Percentiles rank a stretch among this genome's conserved stretches.
Conservation (phyloP, 1,140 invertebrate species). For the Nasonia longicornis region DNA sequence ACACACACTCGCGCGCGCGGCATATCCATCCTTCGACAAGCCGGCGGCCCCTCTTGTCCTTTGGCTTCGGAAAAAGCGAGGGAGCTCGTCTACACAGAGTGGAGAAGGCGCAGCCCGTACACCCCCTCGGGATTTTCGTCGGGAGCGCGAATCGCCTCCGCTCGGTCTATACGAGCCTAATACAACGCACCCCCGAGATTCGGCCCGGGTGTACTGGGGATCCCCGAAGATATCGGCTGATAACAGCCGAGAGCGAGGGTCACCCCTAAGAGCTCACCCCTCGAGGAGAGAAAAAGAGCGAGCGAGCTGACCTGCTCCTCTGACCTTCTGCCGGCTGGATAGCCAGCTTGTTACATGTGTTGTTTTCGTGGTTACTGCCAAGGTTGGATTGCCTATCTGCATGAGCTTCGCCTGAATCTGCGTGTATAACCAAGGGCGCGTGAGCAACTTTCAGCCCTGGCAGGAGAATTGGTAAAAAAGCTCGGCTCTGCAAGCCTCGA, state of each 20-base stretch:
- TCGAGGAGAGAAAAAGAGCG: neutral
- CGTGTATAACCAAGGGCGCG: neutral
- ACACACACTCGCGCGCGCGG: neutral
- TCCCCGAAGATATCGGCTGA: neutral
- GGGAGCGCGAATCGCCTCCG: neutral
- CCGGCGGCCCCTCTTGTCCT: conserved; percentile 10
- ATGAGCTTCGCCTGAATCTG: neutral
- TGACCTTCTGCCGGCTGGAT: conserved; percentile 9
- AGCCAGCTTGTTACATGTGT: conserved; percentile 5
- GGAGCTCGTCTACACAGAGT: neutral
- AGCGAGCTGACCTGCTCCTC: conserved; percentile 3
- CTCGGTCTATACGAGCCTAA: conserved; percentile 38
- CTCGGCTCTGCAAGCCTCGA: no score
- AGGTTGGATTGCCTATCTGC: neutral
- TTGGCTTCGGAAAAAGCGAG: neutral
- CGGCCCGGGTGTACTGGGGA: neutral
- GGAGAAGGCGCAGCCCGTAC: neutral
- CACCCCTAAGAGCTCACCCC: neutral
- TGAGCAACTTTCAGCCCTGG: neutral
- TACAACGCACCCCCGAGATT: conserved; percentile 38
- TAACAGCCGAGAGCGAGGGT: neutral
- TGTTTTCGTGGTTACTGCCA: conserved; percentile 6
- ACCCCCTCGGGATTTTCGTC: conserved; percentile 25
- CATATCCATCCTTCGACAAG: conserved; percentile 28
- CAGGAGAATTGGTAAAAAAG: conserved; percentile 4